phyloP scores from a whole-genome alignment of 2,113 vertebrate species.

The Psilopogon haemacephalus region DNA sequence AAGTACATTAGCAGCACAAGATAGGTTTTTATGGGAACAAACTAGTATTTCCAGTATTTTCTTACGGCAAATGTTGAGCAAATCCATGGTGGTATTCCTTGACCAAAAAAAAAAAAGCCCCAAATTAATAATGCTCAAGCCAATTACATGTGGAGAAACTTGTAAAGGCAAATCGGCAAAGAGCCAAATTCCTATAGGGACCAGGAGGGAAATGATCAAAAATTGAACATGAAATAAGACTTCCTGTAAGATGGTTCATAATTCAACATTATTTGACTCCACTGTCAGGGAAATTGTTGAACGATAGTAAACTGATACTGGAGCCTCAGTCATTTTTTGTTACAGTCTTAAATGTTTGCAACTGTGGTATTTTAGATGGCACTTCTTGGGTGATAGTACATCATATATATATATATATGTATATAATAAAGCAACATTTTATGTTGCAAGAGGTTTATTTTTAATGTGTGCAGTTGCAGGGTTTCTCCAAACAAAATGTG shows the following conservation, averaged over 20 bases:
- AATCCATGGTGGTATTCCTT: slow-evolving; percentile 33
- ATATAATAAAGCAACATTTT: slow-evolving; percentile 63
- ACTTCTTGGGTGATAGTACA: slow-evolving; percentile 54
- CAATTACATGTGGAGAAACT: slow-evolving; percentile 53
- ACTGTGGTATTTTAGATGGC: slow-evolving; percentile 62
- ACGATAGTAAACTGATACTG: slow-evolving; percentile 77
- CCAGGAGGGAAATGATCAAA: slow-evolving; percentile 73
- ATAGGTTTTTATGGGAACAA: slow-evolving; percentile 60
- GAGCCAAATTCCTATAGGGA: slow-evolving; percentile 73
- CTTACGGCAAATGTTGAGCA: slow-evolving; percentile 40
- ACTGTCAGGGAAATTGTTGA: slow-evolving; percentile 77
- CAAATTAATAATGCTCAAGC: slow-evolving; percentile 57
- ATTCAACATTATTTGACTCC: slow-evolving; percentile 82
- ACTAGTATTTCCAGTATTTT: slow-evolving; percentile 49
- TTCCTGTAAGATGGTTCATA: slow-evolving; percentile 77
- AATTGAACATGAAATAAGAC: slow-evolving; percentile 78
- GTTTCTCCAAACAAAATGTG: slow-evolving; percentile 1
- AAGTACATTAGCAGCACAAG: slow-evolving; percentile 53
- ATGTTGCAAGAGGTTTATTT: slow-evolving; percentile 39
- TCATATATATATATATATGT: slow-evolving; percentile 54
- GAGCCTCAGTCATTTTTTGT: slow-evolving; percentile 75
- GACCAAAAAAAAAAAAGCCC: slow-evolving; percentile 54
- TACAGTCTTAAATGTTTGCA: slow-evolving; percentile 77
- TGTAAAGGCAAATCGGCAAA: slow-evolving; percentile 56
- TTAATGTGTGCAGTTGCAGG: neutral